Conservation (phyloP, 2,888 invertebrate species). For the Tetragonisca angustula region DNA sequence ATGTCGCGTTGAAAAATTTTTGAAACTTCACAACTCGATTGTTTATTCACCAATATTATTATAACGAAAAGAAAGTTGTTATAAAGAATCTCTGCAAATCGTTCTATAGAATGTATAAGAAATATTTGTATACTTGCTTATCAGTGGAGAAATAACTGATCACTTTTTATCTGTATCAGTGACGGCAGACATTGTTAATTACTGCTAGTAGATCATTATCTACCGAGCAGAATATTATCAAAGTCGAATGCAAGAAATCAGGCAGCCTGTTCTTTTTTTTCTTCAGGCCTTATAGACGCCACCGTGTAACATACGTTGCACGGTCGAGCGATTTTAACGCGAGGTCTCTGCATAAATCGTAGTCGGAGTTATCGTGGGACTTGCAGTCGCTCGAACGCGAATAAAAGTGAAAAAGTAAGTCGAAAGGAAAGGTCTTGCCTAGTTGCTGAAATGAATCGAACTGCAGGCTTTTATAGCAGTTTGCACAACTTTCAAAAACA, state of each 20-base stretch:
- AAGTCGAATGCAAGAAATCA: constrained; percentile 31
- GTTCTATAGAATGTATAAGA: neutral
- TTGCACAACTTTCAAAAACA: neutral
- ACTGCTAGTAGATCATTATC: neutral
- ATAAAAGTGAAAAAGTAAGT: constrained; percentile 44
- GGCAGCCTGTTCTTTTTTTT: constrained; percentile 18
- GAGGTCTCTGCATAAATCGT: constrained; percentile 59
- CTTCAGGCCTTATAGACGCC: constrained; percentile 10
- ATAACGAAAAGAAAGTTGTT: too few relatives aligned
- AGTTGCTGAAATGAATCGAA: constrained; percentile 30
- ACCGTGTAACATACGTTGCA: constrained; percentile 47
- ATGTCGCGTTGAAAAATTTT: too few relatives aligned
- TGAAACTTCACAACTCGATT: too few relatives aligned
- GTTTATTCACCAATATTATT: too few relatives aligned
- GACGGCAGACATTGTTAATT: neutral
- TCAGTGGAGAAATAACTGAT: neutral
- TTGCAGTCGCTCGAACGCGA: constrained; percentile 39
- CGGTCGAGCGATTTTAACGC: constrained; percentile 41
- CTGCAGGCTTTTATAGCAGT: neutral
- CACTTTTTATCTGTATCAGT: neutral
- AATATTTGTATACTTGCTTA: too few relatives aligned
- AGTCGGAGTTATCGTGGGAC: constrained; percentile 43
- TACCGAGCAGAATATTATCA: constrained; percentile 1
- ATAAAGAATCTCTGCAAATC: neutral
- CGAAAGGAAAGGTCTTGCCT: constrained; percentile 41